Evolutionary conservation across 1,140 invertebrate genomes (phyloP).

Genomic region (Papilio dardanus): DNA sequence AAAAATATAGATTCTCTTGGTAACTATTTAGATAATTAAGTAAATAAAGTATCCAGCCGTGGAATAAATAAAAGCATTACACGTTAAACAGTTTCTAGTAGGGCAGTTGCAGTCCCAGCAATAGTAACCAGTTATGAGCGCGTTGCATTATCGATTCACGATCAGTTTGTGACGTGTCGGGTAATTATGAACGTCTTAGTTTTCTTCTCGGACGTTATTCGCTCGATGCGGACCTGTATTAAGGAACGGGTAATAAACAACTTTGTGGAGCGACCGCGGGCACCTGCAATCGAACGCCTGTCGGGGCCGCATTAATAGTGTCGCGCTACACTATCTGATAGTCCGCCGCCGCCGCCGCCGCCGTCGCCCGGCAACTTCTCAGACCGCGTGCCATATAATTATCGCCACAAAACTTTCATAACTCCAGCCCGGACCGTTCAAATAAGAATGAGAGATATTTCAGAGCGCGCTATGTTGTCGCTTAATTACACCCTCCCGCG

Average conservation of each 20-base stretch:
- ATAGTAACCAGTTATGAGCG: constrained; percentile 44
- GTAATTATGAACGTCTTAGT: constrained; percentile 61
- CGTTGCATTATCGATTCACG: constrained; percentile 64
- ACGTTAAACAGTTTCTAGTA: constrained; percentile 46
- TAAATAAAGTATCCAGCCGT: not conserved
- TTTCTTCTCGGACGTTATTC: constrained; percentile 52
- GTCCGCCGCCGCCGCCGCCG: constrained; percentile 31
- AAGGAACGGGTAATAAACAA: constrained; percentile 62
- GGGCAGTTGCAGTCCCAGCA: not conserved
- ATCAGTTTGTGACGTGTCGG: constrained; percentile 68
- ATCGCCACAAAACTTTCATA: constrained; percentile 74
- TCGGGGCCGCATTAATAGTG: constrained; percentile 59
- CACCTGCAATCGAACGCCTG: constrained; percentile 67
- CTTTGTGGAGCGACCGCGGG: constrained; percentile 42
- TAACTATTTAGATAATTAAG: too few species aligned
- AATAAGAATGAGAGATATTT: constrained; percentile 76
- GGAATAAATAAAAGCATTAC: constrained; percentile 42
- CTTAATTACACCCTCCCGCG: constrained; percentile 69
- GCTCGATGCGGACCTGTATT: constrained; percentile 50
- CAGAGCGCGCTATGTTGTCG: constrained; percentile 61
- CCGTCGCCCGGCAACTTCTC: constrained; percentile 45
- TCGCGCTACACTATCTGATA: constrained; percentile 63
- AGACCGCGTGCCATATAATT: constrained; percentile 59
- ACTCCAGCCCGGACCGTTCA: constrained; percentile 56
- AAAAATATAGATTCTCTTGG: too few species aligned